phyloP scores from a whole-genome alignment of 2,797 vertebrate genomes.

The Chaunax sp. region DNA sequence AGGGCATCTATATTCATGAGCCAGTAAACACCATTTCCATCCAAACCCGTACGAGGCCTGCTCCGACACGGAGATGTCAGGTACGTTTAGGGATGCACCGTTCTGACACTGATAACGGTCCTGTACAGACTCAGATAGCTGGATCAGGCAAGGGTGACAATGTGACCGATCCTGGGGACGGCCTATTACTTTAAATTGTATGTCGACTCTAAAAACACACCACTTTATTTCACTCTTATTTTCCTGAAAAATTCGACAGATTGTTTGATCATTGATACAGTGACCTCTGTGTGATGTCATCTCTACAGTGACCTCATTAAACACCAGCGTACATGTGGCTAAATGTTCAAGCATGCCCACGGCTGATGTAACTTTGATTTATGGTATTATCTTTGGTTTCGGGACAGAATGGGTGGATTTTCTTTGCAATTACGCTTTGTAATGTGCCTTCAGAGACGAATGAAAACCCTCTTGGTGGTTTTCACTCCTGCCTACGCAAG shows the following conservation, averaged over 20 bases:
- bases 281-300: neutral
- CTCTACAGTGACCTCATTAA: conserved; percentile 1
- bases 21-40: conserved; percentile 54
- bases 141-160: neutral
- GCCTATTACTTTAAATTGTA: too few species aligned
- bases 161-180: too few species aligned
- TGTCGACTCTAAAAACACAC: too few species aligned
- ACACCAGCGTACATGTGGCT: neutral
- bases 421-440: neutral
- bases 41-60: conserved; percentile 19
- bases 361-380: neutral
- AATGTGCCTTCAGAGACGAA: neutral
- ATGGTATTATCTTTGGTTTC: neutral
- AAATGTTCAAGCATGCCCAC: neutral
- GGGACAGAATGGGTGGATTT: neutral
- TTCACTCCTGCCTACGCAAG: neutral
- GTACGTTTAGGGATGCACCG: neutral
- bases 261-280: too few species aligned
- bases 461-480: neutral
- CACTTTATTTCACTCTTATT: neutral
- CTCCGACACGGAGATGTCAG: neutral
- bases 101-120: too few species aligned
- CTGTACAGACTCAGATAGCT: neutral
- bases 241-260: neutral
- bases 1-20: conserved; percentile 56